Base-by-base conservation (phyloP, 2,888 invertebrate species). In the Drosophila trichaetosa region DNA sequence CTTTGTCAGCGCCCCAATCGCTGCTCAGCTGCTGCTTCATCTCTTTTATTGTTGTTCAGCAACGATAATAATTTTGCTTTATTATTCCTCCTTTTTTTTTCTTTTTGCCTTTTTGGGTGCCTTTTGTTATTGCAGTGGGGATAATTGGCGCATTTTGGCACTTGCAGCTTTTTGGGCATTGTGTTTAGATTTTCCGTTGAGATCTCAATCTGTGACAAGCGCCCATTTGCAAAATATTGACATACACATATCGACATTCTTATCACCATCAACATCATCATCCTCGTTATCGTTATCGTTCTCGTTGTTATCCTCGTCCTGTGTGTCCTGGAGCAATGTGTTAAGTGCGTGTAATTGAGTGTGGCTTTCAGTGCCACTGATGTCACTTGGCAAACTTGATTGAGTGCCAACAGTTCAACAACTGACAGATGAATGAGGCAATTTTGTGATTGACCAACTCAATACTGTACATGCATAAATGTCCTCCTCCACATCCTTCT, bases 11-110 rank as follows among this genome's bases (percentile, higher is more conserved):
- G 16, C 31, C 31, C 52, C 40, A 69, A 70, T 69, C 62, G 34
- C 51, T 49, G 52, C 38, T 53, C 51, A 60, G 64, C 59, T 51
- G 52, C 46, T 8, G 76, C 36, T 65, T 34, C 63, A 68, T 74
- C 77, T 71, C 74, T 67, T 54, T 68, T 63, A 73, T 85, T 80
- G 77, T 71, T 58, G 69, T 68, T 73, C 49, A 63, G 49, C 69
- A 53, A 72, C 78, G 87, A 76, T 88, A 81, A 86, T 86, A 86
- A 88, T 83, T 85, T 86, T 89, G 88, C 75, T 80, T 88, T 84
- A 87, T 84, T 83, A 87, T 87, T 51, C 13, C 11, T 5, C 79
- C 79, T 65, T 42, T 58, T 48, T 68, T 24, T 59, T 52, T 27
- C 4, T 0, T 33, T 8, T 38, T 33, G 40, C 11, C 31, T 31